Evolutionary conservation across 2,888 invertebrate species (phyloP).

Genomic region (Marasmarcha lunaedactyla): DNA sequence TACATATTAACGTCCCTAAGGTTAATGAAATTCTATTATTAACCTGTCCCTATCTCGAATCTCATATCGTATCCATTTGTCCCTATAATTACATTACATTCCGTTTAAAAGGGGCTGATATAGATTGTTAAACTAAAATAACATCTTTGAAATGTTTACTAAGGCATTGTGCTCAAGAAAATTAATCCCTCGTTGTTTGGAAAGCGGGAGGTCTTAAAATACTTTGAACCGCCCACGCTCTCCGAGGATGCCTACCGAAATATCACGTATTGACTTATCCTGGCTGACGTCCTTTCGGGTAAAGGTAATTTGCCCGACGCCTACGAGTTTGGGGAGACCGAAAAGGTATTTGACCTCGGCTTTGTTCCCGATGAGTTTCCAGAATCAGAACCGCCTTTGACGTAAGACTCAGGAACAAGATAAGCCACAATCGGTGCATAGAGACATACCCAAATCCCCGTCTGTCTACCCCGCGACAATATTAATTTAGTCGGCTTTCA

Average conservation of each 20-base stretch:
- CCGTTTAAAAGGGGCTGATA: conserved; percentile 11
- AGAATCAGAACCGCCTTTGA: conserved; percentile 35
- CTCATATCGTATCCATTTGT: conserved; percentile 24
- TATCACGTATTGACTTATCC: conserved; percentile 44
- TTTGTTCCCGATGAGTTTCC: conserved; percentile 42
- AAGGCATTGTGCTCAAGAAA: neutral
- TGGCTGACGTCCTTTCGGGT: conserved; percentile 25
- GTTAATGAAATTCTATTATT: conserved; percentile 39
- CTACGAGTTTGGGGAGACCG: conserved; percentile 33
- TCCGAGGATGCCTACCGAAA: conserved; percentile 28
- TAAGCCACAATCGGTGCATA: conserved; percentile 23
- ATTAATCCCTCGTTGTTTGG: conserved; percentile 12
- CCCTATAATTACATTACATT: conserved; percentile 32
- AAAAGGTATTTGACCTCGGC: conserved; percentile 54
- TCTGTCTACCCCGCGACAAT: conserved; percentile 33
- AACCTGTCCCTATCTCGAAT: conserved; percentile 48
- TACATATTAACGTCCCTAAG: conserved; percentile 30
- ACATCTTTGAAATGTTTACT: too few relatives aligned
- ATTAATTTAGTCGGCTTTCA: conserved; percentile 45
- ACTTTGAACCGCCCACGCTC: conserved; percentile 20
- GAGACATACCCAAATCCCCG: conserved; percentile 23
- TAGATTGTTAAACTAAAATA: too few relatives aligned
- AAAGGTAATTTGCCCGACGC: conserved; percentile 49
- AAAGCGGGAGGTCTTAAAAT: conserved; percentile 6
- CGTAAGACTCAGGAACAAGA: conserved; percentile 19